Evolutionary conservation across 2,797 vertebrate genomes (phyloP), one percentile per base, ranked within the genome.

Genomic region (Poeciliopsis presidionis): DNA sequence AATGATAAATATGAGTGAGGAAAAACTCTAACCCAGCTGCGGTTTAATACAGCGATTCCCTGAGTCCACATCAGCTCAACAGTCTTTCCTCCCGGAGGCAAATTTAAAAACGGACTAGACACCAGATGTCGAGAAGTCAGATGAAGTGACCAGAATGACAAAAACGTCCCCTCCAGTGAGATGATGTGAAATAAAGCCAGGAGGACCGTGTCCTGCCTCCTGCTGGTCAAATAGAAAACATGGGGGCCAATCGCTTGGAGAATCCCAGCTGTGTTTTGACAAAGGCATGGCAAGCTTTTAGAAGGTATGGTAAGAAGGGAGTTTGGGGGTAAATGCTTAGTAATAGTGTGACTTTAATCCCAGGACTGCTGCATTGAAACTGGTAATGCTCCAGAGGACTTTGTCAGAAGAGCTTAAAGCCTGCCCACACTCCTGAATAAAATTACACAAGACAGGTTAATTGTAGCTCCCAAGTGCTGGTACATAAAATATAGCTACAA

Each of bases 91-190:
- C 55, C 80, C 43, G n/a, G 69, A 84, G 74, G 76, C 86, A 89
- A 82, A 79, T 45, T 74, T 57, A 49, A 49, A 80, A 77, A 69
- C 3, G 16, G 75, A 82, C 65, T 73, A 82, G 82, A 84, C 79
- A 59, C 75, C 91, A 90, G 89, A 89, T 91, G 89, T 83, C 78
- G n/a, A 67, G 63, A 25, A 46, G 73, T 79, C 73, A 4, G 1
- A 82, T 41, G 14, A 70, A 80, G 81, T 80, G 76, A 57, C 72
- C 75, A 65, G 76, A 85, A 86, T 80, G 73, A 86, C 82, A 87
- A 86, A 63, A 84, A 63, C 76, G 69, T 59, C 81, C 53, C 43
- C 43, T 74, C 78, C 22, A 51, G 79, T 4, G 16, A 74, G 71
- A 77, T 49, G 53, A 77, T 70, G n/a, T 80, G 46, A 53, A 79